These are phyloP conservation scores for Calonectris borealis DNA, from an alignment of 2,113 vertebrate species.

Conservation along the genomic window DNA sequence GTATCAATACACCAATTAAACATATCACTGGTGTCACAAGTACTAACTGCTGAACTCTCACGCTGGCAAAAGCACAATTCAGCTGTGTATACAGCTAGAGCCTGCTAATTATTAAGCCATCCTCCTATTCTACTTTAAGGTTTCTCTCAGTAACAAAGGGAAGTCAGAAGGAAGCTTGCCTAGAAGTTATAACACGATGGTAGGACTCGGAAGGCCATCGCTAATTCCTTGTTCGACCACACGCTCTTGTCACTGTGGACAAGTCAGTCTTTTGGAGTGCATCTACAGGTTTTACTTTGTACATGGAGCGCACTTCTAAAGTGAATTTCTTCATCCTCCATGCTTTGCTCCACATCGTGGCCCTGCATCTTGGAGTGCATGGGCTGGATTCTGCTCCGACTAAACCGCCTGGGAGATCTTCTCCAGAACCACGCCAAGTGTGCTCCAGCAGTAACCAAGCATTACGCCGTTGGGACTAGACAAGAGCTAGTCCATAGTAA, in stretches of 20 bases:
- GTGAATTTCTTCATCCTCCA: background rate
- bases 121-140: background rate
- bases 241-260: background rate
- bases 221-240: background rate
- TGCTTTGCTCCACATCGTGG: background rate
- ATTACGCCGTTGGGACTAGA: background rate
- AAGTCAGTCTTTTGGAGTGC: background rate
- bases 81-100: background rate
- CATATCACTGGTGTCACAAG: background rate
- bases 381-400: background rate
- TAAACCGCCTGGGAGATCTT: background rate
- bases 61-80: background rate
- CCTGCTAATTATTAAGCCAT: background rate
- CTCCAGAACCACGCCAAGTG: rapidly evolving
- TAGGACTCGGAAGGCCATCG: background rate
- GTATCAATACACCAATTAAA: slow-evolving; percentile 22
- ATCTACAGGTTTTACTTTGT: background rate
- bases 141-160: background rate
- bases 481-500: background rate
- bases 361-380: background rate
- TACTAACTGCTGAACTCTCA: background rate
- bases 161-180: background rate
- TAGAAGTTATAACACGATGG: rapidly evolving
- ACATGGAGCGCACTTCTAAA: rapidly evolving
- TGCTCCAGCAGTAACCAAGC: background rate